Base-by-base conservation (phyloP, 2,888 invertebrate species). In the Synanthedon andrenaeformis region DNA sequence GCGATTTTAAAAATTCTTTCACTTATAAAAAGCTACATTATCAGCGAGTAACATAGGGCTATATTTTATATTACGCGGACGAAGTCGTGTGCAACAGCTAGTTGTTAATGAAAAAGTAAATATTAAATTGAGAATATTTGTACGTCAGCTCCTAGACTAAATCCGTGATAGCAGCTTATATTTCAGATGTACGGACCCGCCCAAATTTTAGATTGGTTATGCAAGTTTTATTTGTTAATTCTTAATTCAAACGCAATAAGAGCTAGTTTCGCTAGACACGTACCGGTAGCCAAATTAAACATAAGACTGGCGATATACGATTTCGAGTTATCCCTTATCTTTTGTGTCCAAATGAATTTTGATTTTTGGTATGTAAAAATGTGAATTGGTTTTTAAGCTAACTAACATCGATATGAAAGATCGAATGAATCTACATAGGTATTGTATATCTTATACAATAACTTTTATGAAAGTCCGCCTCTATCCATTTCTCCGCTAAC, bases 161-260 rank as follows among this genome's bases (percentile, higher is more conserved):
- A 66, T 62, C 74, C 72, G 70, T 73, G 76, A 68, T 68, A 67
- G 63, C 60, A 63, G 67, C 70, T 73, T 79, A 81, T 76, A 76
- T 77, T 76, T 81, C 77, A 78, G 69, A 62, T n/a, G 59, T 61
- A 62, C 62, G 56, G 68, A 54, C 67, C 74, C 80, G 80, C 83
- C 83, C 79, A 77, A 79, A 79, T 74, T 76, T 70, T 72, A 76
- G 79, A 81, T 82, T 80, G 77, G 67, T 45, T 49, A 49, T 49
- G 17, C 49, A 49, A 14, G 19, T 17, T 49, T 19, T 49, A 49
- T 17, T 49, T 17, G 6, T 14, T 45, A 45, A 14, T 45, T 45
- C 45, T 45, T 45, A 45, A 45, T 45, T 2, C 14, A 12, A 45
- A n/a, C 8, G 14, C 45, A 45, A 35, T 45, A 45, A 45, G 45